A percentile compares a stretch with the other conserved stretches of the same genome.
Evolutionary conservation across 2,113 vertebrate species (phyloP).

Genomic region (Mellivora capensis): DNA sequence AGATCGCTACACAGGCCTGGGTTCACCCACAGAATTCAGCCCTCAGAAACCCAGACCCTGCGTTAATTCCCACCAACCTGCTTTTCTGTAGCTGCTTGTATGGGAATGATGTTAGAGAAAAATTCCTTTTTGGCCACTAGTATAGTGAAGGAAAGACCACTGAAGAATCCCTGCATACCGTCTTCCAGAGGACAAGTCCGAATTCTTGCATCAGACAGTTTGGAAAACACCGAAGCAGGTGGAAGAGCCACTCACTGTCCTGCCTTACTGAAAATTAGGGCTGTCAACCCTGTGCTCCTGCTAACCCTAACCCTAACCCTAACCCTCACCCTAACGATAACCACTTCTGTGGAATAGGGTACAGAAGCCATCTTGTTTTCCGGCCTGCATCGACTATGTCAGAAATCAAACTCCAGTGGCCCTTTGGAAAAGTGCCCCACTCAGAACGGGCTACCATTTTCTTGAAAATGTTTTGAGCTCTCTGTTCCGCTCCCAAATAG

Average conservation of each 20-base stretch:
- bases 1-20: too few relatives aligned
- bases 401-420: not conserved
- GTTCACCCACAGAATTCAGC: not conserved
- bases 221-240: not conserved
- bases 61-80: not conserved
- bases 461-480: not conserved
- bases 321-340: too few relatives aligned
- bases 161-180: not conserved
- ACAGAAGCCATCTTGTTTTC: not conserved
- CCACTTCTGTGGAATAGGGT: not conserved
- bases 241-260: fast-evolving
- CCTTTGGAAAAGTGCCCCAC: not conserved
- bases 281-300: too few relatives aligned
- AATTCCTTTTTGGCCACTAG: not conserved
- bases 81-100: not conserved
- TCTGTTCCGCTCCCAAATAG: not conserved
- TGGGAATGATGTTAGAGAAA: not conserved
- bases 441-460: not conserved
- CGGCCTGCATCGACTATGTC: not conserved
- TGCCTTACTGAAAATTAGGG: too few relatives aligned
- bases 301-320: too few relatives aligned
- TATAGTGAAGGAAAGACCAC: not conserved
- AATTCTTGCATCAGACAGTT: not conserved
- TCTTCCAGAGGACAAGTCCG: not conserved
- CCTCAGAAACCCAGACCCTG: too few relatives aligned